Evolutionary conservation across 2,888 invertebrate genomes (phyloP).

Genomic region (Drosophila rellima): DNA sequence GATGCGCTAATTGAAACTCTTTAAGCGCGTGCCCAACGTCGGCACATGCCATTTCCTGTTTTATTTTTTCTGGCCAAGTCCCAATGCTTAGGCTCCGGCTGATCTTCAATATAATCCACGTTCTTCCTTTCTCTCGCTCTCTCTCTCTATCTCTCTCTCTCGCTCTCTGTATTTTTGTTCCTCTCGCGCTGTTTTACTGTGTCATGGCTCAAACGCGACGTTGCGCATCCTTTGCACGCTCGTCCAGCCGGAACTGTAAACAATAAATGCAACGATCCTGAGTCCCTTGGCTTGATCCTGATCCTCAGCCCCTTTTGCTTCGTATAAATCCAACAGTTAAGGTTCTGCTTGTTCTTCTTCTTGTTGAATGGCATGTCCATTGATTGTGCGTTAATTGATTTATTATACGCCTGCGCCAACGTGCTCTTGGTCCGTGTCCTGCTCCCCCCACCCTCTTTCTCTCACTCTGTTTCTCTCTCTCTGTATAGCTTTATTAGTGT

Average conservation of each 20-base stretch:
- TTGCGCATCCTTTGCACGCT: conserved; percentile 58
- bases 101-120: conserved; percentile 39
- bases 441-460: neutral
- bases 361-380: conserved; percentile 31
- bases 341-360: conserved; percentile 15
- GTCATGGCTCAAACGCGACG: conserved; percentile 56
- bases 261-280: conserved; percentile 75
- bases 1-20: conserved; percentile 68
- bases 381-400: conserved; percentile 71
- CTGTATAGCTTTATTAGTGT: conserved; percentile 71
- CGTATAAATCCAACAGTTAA: conserved; percentile 44
- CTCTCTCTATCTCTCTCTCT: neutral
- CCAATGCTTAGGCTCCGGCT: conserved; percentile 8
- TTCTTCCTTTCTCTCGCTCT: neutral
- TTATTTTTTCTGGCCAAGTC: conserved; percentile 20
- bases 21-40: conserved; percentile 64
- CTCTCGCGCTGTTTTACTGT: conserved; percentile 23
- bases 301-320: conserved; percentile 29
- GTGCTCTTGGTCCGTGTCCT: conserved; percentile 47
- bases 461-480: neutral
- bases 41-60: conserved; percentile 64
- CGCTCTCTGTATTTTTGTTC: neutral
- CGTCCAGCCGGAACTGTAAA: conserved; percentile 84
- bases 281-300: conserved; percentile 18
- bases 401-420: conserved; percentile 75